Evolutionary conservation across 2,888 invertebrate species (phyloP).

Genomic region (Drosophila mercatorum): DNA sequence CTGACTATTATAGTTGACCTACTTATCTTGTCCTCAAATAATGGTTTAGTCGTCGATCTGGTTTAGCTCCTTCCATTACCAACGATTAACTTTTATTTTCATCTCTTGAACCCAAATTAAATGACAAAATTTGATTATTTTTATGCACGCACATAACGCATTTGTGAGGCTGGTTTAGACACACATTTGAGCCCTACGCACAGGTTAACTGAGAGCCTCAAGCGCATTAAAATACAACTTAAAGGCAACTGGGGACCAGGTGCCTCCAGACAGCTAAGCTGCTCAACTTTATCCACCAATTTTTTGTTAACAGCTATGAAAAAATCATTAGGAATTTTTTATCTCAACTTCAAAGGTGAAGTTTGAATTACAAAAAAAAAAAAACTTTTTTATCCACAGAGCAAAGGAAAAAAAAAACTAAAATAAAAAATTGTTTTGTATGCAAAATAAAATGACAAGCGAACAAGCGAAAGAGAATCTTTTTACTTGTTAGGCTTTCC

Average conservation of each 20-base stretch:
- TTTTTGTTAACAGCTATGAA: conserved; percentile 76
- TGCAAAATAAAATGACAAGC: conserved; percentile 63
- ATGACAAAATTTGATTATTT: conserved; percentile 68
- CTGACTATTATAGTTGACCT: background rate
- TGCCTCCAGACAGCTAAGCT: conserved; percentile 33
- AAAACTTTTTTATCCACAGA: conserved; percentile 61
- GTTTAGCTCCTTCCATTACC: conserved; percentile 27
- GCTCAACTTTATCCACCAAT: conserved; percentile 61
- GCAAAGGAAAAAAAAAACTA: conserved; percentile 13
- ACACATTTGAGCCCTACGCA: background rate
- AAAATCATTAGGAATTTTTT: conserved; percentile 72
- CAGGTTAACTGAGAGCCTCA: conserved; percentile 17
- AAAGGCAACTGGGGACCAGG: conserved; percentile 29
- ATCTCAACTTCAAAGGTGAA: conserved; percentile 69
- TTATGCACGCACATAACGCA: conserved; percentile 61
- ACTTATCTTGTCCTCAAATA: background rate
- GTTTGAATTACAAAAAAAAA: conserved; percentile 45
- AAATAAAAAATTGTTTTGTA: conserved; percentile 49
- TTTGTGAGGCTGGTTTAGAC: background rate
- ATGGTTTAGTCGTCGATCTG: background rate
- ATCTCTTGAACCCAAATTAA: conserved; percentile 56
- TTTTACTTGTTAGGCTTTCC: conserved; percentile 29
- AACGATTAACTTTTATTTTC: conserved; percentile 61
- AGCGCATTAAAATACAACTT: conserved; percentile 45
- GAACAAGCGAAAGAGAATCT: conserved; percentile 36